These are phyloP conservation scores for Hylaeus anthracinus DNA, from an alignment of 1,140 invertebrate genomes.

Conservation along the genomic window DNA sequence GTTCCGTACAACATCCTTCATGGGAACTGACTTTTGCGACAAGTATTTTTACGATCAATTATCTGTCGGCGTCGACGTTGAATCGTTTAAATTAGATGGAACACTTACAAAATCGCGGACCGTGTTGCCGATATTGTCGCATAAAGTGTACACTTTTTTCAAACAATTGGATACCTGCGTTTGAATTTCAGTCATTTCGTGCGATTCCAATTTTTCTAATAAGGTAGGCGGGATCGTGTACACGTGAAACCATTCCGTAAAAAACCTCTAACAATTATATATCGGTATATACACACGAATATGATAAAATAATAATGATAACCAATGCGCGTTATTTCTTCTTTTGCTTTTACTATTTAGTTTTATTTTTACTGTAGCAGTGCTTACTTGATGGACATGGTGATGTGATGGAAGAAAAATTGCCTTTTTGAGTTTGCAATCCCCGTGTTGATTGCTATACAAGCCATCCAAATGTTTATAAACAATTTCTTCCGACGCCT, in stretches of 20 bases:
- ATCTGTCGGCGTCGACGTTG: not conserved
- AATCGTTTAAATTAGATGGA: not conserved
- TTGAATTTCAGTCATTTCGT: constrained; percentile 50
- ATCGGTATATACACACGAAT: not conserved
- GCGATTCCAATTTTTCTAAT: constrained; percentile 50
- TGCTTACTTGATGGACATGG: constrained; percentile 63
- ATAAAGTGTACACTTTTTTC: constrained; percentile 63
- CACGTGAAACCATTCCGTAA: constrained; percentile 55
- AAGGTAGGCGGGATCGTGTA: constrained; percentile 56
- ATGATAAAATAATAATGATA: not conserved
- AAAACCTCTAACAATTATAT: constrained; percentile 57
- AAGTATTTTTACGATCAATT: constrained; percentile 23
- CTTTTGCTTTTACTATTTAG: not conserved
- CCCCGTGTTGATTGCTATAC: constrained; percentile 4
- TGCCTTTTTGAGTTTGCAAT: constrained; percentile 50
- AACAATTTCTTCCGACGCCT: constrained; percentile 67
- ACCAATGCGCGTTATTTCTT: not conserved
- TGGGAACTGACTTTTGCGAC: constrained; percentile 36
- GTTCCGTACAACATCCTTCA: constrained; percentile 8
- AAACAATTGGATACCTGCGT: constrained; percentile 61
- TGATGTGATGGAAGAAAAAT: constrained; percentile 60
- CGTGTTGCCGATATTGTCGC: constrained; percentile 51
- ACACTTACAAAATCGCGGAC: constrained; percentile 47
- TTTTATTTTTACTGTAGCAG: not conserved
- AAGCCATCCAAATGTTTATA: constrained; percentile 61